These are phyloP conservation scores for Picus viridis DNA, from an alignment of 2,797 vertebrate genomes.

Conservation along the genomic window DNA sequence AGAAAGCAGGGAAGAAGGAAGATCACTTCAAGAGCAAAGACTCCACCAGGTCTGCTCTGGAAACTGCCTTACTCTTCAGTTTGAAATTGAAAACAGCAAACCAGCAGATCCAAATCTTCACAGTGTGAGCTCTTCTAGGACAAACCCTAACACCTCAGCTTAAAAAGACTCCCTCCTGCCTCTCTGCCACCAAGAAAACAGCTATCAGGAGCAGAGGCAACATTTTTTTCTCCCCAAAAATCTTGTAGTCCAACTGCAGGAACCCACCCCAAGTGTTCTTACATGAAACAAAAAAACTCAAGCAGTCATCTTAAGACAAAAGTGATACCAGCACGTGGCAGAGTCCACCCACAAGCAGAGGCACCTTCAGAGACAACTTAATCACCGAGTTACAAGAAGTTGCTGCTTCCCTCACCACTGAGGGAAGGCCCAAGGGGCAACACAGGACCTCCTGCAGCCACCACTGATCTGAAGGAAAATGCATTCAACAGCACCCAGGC, in stretches of 20 bases:
- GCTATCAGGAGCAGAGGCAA: not conserved
- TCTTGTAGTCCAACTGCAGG: not conserved
- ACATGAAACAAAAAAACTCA: not conserved
- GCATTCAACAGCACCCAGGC: not conserved
- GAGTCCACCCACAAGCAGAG: not conserved
- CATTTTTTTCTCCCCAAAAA: not conserved
- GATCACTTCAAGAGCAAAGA: not conserved
- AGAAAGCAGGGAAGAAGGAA: not conserved
- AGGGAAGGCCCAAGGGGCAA: rapidly evolving
- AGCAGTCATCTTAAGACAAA: not conserved
- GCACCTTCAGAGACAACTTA: rapidly evolving
- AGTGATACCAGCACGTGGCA: rapidly evolving
- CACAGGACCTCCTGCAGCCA: not conserved
- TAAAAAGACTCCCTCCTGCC: not conserved
- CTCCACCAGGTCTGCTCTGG: not conserved
- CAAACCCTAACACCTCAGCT: not conserved
- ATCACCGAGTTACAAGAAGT: rapidly evolving
- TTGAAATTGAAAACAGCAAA: not conserved
- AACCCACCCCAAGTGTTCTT: not conserved
- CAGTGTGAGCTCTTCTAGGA: not conserved
- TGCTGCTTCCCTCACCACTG: not conserved
- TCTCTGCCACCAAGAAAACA: not conserved
- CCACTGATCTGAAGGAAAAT: not conserved
- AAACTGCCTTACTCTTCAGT: not conserved
- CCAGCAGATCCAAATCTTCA: not conserved